Percentiles rank a stretch among this genome's conserved stretches.
Conservation (phyloP, 2,888 invertebrate species). For the Melieria crassipennis region DNA sequence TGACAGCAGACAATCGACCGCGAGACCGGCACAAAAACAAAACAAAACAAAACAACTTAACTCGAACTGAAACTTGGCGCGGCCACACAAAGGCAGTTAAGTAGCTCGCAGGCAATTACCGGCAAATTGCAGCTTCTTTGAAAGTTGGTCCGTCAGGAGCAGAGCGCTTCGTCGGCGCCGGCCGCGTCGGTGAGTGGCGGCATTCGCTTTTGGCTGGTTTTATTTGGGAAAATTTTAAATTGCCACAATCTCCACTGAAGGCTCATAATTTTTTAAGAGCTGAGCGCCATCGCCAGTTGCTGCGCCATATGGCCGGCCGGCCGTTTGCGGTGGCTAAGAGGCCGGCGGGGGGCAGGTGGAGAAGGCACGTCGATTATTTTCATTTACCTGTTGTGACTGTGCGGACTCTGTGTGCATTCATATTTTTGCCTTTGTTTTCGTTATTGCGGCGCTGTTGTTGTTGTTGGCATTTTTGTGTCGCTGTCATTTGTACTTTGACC, state of each 20-base stretch:
- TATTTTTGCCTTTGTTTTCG: background rate
- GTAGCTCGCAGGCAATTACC: conserved; percentile 59
- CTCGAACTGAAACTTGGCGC: background rate
- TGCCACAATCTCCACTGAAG: conserved; percentile 5
- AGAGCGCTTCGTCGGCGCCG: background rate
- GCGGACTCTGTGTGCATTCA: background rate
- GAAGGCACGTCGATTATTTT: conserved; percentile 9
- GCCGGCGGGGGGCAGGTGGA: background rate
- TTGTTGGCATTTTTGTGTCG: too few species aligned
- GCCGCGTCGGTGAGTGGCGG: background rate
- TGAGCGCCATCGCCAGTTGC: too few species aligned
- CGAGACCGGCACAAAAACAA: background rate
- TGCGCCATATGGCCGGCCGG: too few species aligned
- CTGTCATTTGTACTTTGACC: too few species aligned
- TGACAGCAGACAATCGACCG: background rate
- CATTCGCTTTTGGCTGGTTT: background rate
- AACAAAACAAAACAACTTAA: background rate
- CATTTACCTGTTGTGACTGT: conserved; percentile 5
- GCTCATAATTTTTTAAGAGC: background rate
- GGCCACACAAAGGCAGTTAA: conserved; percentile 46
- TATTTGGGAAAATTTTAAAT: conserved; percentile 13
- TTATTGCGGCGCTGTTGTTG: background rate
- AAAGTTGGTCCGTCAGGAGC: background rate
- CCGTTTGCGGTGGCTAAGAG: background rate
- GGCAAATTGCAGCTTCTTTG: conserved; percentile 49